Conservation (phyloP, 2,888 invertebrate genomes). For the Neoitamus cyanurus region DNA sequence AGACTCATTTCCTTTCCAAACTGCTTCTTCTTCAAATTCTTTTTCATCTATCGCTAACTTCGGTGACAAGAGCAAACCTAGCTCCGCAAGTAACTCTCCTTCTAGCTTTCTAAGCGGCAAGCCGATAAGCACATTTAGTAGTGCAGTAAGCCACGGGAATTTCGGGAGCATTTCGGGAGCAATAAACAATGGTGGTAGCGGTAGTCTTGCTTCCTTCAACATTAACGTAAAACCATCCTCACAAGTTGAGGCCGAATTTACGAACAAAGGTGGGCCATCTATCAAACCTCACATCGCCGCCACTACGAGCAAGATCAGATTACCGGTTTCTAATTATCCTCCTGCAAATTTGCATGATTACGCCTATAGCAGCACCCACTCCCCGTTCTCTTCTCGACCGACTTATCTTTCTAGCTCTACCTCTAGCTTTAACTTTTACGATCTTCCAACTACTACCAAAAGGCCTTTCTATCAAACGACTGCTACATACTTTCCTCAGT, state of each 20-base stretch:
- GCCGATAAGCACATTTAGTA: not conserved
- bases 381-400: constrained; percentile 11
- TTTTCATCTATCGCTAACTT: not conserved
- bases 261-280: constrained; percentile 3
- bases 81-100: not conserved
- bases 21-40: constrained; percentile 3
- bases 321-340: not conserved
- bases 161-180: not conserved
- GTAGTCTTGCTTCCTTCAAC: constrained; percentile 19
- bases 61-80: not conserved
- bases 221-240: constrained; percentile 30
- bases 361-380: not conserved
- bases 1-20: constrained; percentile 51
- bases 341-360: not conserved
- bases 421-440: not conserved
- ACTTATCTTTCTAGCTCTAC: not conserved
- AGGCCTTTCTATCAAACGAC: constrained; percentile 22
- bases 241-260: not conserved
- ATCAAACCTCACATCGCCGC: not conserved
- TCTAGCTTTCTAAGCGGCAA: not conserved
- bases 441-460: not conserved
- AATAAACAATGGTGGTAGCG: not conserved
- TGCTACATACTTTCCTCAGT: not conserved
- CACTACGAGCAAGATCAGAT: not conserved
- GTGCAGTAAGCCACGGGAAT: not conserved